phyloP scores from a whole-genome alignment of 2,888 invertebrate species.

The Cerastis rubricosa region DNA sequence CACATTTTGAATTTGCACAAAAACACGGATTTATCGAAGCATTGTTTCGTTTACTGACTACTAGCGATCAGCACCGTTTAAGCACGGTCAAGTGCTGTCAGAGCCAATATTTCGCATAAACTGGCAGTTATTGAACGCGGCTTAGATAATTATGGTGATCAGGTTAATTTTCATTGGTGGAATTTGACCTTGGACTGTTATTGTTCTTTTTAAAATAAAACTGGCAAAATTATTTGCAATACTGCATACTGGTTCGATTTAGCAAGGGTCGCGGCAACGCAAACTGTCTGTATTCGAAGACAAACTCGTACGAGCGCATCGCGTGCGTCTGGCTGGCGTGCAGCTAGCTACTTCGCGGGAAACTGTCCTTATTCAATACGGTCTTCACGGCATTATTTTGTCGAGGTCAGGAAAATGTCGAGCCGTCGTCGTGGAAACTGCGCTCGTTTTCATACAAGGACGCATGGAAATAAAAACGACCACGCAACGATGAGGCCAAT shows the following conservation, averaged over 20 bases:
- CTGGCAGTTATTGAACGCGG: neutral
- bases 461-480: constrained; percentile 48
- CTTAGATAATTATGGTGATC: neutral
- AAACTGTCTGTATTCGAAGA: constrained; percentile 23
- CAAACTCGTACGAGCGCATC: constrained; percentile 50
- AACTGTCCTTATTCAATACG: constrained; percentile 69
- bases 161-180: neutral
- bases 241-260: constrained; percentile 16
- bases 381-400: constrained; percentile 61
- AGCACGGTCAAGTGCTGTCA: neutral
- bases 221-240: constrained; percentile 15
- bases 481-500: constrained; percentile 2
- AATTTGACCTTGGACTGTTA: neutral
- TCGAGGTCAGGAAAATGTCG: constrained; percentile 76
- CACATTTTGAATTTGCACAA: constrained; percentile 36
- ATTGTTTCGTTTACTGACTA: neutral
- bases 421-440: constrained; percentile 76
- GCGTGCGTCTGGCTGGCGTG: constrained; percentile 64
- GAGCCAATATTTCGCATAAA: neutral
- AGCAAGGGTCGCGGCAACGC: neutral
- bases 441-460: constrained; percentile 67
- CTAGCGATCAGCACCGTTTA: neutral
- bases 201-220: neutral
- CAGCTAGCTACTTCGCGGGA: constrained; percentile 56
- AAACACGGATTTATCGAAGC: neutral